Conservation (phyloP, 2,888 invertebrate genomes). For the Tortricodes alternella region DNA sequence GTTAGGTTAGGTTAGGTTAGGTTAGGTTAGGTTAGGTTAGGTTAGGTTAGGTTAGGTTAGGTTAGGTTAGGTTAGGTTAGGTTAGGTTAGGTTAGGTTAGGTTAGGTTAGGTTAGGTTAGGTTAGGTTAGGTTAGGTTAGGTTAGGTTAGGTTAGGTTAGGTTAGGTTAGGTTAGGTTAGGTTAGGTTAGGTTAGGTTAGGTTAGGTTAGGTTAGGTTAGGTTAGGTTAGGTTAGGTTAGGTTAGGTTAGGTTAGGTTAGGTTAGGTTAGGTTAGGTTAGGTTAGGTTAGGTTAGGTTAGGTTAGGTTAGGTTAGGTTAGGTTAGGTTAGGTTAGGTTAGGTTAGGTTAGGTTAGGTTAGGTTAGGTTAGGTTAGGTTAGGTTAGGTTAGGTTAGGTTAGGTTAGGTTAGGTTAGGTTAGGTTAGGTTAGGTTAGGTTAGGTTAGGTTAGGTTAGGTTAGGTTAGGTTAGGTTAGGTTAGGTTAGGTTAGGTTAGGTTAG, state of each 20-base stretch:
- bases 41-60: slow-evolving; percentile 24
- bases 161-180: slow-evolving; percentile 15
- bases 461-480: slow-evolving; percentile 17
- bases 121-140: neutral
- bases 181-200: slow-evolving; percentile 35
- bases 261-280: slow-evolving; percentile 32
- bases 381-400: slow-evolving; percentile 29
- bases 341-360: slow-evolving; percentile 33
- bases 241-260: slow-evolving; percentile 32
- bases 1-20: too few species aligned
- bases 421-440: slow-evolving; percentile 18
- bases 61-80: slow-evolving; percentile 26
- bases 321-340: slow-evolving; percentile 33
- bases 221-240: slow-evolving; percentile 36
- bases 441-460: slow-evolving; percentile 16
- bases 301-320: slow-evolving; percentile 34
- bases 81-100: slow-evolving; percentile 33
- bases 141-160: neutral
- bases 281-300: slow-evolving; percentile 40
- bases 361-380: slow-evolving; percentile 35
- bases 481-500: slow-evolving; percentile 20
- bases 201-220: slow-evolving; percentile 37
- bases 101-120: slow-evolving; percentile 39
- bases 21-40: slow-evolving; percentile 22
- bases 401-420: slow-evolving; percentile 20